phyloP scores from a whole-genome alignment of 1,140 invertebrate genomes.

The Andrena cerasifolii region DNA sequence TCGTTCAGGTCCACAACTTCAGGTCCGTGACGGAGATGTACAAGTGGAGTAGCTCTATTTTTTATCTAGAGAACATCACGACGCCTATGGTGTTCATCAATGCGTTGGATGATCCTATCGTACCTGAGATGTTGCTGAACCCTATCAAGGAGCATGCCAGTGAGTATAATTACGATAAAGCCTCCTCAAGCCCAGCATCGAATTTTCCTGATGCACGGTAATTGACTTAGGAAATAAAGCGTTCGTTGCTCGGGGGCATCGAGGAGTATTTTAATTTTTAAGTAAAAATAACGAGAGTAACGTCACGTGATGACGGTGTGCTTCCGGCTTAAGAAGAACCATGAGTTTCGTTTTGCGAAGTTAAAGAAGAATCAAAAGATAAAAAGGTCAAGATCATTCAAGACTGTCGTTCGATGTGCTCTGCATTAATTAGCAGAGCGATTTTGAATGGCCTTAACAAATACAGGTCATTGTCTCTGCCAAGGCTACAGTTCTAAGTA shows the following conservation, averaged over 20 bases:
- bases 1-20: conserved; percentile 86
- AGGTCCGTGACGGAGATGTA: conserved; percentile 90
- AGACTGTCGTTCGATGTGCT: background rate
- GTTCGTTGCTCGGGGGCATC: too few species aligned
- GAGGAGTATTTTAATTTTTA: too few species aligned
- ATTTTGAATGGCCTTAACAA: background rate
- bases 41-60: conserved; percentile 90
- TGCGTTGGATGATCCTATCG: conserved; percentile 93
- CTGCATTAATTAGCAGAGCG: background rate
- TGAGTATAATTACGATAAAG: conserved; percentile 84
- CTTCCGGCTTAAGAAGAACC: too few species aligned
- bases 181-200: too few species aligned
- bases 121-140: conserved; percentile 88
- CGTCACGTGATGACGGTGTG: background rate
- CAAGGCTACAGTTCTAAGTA: too few species aligned
- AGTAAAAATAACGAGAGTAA: too few species aligned
- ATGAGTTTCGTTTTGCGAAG: too few species aligned
- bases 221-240: too few species aligned
- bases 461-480: background rate
- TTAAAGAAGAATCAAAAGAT: too few species aligned
- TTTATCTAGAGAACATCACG: conserved; percentile 89
- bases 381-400: too few species aligned
- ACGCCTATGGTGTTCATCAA: conserved; percentile 95
- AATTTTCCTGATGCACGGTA: too few species aligned
- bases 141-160: conserved; percentile 89